Percentiles rank a stretch among this genome's conserved stretches.
Conservation (phyloP, 1,140 invertebrate genomes). For the Achroia grisella region DNA sequence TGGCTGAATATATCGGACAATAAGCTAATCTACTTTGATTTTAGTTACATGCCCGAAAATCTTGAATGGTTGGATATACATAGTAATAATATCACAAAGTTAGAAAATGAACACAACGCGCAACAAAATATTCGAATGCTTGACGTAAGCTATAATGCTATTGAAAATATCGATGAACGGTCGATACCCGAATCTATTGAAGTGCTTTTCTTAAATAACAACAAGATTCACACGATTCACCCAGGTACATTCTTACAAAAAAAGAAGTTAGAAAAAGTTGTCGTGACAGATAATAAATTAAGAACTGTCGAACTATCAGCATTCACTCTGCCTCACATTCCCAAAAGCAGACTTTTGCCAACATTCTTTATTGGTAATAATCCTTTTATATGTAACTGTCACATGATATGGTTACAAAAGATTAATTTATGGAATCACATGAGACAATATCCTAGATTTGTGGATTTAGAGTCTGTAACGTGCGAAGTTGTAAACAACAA, state of each 20-base stretch:
- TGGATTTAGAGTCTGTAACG: conserved; percentile 87
- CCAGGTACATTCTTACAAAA: conserved; percentile 84
- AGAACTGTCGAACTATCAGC: conserved; percentile 83
- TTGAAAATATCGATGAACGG: conserved; percentile 79
- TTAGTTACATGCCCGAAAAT: conserved; percentile 78
- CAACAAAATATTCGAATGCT: conserved; percentile 86
- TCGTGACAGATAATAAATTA: conserved; percentile 84
- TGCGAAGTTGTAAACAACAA: conserved; percentile 89
- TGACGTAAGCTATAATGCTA: conserved; percentile 83
- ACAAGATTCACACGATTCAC: conserved; percentile 81
- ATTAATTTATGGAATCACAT: conserved; percentile 81
- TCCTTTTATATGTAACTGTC: conserved; percentile 88
- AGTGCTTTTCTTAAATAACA: conserved; percentile 85
- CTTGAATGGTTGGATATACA: conserved; percentile 84
- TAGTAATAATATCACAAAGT: conserved; percentile 78
- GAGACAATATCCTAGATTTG: conserved; percentile 86
- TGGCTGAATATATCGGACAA: conserved; percentile 85
- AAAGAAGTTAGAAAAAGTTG: conserved; percentile 81
- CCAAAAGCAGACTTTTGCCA: conserved; percentile 78
- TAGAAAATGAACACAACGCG: conserved; percentile 85
- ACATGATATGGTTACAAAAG: conserved; percentile 88
- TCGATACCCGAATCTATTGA: conserved; percentile 84
- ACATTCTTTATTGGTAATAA: conserved; percentile 88
- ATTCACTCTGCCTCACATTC: conserved; percentile 79
- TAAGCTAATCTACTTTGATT: conserved; percentile 80